phyloP scores from a whole-genome alignment of 2,888 invertebrate genomes.

The Andrena praecox region DNA sequence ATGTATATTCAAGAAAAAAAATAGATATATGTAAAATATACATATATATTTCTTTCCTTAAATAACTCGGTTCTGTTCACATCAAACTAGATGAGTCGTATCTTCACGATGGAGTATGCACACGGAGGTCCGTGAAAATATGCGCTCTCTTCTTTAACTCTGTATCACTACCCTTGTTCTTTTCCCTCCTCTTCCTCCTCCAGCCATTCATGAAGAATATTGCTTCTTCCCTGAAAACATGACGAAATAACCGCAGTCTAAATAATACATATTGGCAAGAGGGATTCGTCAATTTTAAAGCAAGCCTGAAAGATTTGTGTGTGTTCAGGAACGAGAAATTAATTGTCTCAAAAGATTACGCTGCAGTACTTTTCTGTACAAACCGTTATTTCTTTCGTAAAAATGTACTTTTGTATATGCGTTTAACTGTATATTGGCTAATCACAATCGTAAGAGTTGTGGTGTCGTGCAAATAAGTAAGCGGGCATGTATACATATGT shows the following conservation, averaged over 20 bases:
- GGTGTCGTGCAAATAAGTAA: constrained; percentile 34
- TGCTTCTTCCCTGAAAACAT: constrained; percentile 79
- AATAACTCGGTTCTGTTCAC: constrained; percentile 47
- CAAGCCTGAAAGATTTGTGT: constrained; percentile 34
- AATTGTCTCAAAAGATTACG: constrained; percentile 7
- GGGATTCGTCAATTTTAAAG: constrained; percentile 12
- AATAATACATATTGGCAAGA: background rate
- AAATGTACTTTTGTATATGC: constrained; percentile 7
- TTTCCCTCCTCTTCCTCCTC: constrained; percentile 71
- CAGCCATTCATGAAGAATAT: constrained; percentile 81
- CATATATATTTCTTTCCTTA: constrained; percentile 51
- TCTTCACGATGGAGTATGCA: constrained; percentile 55
- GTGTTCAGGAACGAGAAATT: constrained; percentile 21
- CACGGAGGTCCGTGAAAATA: constrained; percentile 62
- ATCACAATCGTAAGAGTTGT: constrained; percentile 14
- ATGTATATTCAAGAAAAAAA: constrained; percentile 11
- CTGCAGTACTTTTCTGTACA: constrained; percentile 24
- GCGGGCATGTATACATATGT: constrained; percentile 13
- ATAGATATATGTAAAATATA: constrained; percentile 59
- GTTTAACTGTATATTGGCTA: constrained; percentile 5
- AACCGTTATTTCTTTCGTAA: constrained; percentile 3
- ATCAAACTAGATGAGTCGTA: constrained; percentile 51
- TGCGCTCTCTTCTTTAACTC: constrained; percentile 60
- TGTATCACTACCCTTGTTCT: constrained; percentile 70
- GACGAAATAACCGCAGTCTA: background rate